Evolutionary conservation across 2,797 vertebrate species (phyloP).

Genomic region (Gymnodraco acuticeps): DNA sequence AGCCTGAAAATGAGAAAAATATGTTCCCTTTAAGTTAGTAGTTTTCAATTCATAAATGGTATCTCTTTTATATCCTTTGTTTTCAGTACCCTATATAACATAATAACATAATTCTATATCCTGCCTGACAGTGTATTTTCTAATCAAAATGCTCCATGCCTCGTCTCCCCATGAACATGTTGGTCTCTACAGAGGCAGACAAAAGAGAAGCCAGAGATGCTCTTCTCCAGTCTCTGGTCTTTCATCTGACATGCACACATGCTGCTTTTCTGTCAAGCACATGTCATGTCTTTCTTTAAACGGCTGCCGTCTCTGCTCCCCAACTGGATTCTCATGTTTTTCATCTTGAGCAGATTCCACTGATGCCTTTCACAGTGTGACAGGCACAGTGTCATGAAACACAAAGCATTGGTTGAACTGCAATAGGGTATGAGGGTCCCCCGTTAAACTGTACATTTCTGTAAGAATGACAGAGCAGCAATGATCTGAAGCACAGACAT

Average conservation of each 20-base stretch:
- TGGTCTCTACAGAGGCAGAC: slow-evolving; percentile 47
- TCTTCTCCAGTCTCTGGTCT: slow-evolving; percentile 53
- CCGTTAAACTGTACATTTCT: slow-evolving; percentile 53
- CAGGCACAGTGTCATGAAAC: slow-evolving; percentile 69
- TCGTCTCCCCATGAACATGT: slow-evolving; percentile 12
- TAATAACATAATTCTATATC: background rate
- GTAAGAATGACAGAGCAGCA: slow-evolving; percentile 49
- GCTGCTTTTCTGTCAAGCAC: slow-evolving; percentile 76
- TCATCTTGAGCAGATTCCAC: slow-evolving; percentile 75
- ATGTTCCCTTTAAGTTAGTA: background rate
- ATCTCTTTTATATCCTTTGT: slow-evolving; percentile 1
- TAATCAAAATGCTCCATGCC: slow-evolving; percentile 3
- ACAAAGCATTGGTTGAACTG: slow-evolving; percentile 40
- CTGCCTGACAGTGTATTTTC: slow-evolving; percentile 12
- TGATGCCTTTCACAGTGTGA: slow-evolving; percentile 70
- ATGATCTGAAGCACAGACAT: slow-evolving; percentile 47
- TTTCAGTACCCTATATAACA: background rate
- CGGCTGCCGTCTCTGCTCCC: slow-evolving; percentile 75
- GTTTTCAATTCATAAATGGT: background rate
- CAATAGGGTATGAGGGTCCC: slow-evolving; percentile 38
- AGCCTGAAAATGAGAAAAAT: background rate
- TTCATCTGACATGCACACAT: slow-evolving; percentile 78
- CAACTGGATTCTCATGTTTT: slow-evolving; percentile 77
- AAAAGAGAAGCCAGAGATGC: slow-evolving; percentile 54
- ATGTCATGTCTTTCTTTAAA: slow-evolving; percentile 81